phyloP scores from a whole-genome alignment of 2,888 invertebrate species.

The Phortica okadai region DNA sequence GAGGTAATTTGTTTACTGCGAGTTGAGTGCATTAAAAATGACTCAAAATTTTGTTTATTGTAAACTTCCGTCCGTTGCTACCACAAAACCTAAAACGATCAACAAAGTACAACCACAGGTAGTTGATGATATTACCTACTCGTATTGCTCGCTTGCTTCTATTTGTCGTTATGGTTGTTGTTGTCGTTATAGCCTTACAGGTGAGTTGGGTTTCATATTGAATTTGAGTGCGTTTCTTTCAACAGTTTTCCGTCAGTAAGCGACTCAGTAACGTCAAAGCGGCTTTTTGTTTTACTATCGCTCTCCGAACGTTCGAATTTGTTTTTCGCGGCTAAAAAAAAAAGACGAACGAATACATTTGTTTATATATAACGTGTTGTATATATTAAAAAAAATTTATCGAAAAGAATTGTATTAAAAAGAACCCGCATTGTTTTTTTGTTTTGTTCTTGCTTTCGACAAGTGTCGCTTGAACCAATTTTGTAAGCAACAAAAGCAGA shows the following conservation, averaged over 20 bases:
- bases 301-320: too few relatives aligned
- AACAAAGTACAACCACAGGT: slow-evolving; percentile 3
- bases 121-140: slow-evolving; percentile 2
- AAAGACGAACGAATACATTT: too few relatives aligned
- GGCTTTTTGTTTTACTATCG: too few relatives aligned
- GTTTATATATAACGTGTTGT: too few relatives aligned
- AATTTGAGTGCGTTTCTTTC: not conserved
- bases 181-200: not conserved
- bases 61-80: slow-evolving; percentile 19
- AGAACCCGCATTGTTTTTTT: too few relatives aligned
- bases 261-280: not conserved
- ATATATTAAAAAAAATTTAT: too few relatives aligned
- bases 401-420: too few relatives aligned
- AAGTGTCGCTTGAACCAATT: too few relatives aligned
- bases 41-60: not conserved
- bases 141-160: not conserved
- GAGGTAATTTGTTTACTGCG: too few relatives aligned
- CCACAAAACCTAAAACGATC: not conserved
- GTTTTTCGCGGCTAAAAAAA: too few relatives aligned
- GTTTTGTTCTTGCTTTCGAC: too few relatives aligned
- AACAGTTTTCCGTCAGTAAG: not conserved
- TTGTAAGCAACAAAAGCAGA: not conserved
- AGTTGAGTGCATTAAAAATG: not conserved
- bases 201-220: slow-evolving; percentile 5
- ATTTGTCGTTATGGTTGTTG: not conserved